phyloP scores from a whole-genome alignment of 2,113 vertebrate genomes.

The Verasper variegatus region DNA sequence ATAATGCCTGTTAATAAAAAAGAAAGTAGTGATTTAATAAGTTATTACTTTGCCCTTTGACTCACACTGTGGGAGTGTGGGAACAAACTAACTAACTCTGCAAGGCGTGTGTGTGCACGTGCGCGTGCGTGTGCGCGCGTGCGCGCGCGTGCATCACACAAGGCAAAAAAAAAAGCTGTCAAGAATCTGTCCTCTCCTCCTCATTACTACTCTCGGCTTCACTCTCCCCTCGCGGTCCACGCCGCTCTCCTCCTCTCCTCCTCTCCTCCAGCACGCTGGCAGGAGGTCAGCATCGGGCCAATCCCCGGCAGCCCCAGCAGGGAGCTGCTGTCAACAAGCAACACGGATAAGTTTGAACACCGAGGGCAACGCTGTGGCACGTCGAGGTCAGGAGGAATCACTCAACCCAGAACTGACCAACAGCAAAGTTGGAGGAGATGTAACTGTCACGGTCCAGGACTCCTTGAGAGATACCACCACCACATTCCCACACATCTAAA shows the following conservation, averaged over 20 bases:
- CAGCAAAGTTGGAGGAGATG: conserved; percentile 56
- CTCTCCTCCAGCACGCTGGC: conserved; percentile 59
- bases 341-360: conserved; percentile 62
- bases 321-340: conserved; percentile 76
- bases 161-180: conserved; percentile 58
- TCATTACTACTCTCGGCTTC: conserved; percentile 55
- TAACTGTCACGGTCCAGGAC: conserved; percentile 49
- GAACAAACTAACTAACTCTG: conserved; percentile 29
- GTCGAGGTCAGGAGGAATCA: conserved; percentile 71
- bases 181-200: conserved; percentile 38
- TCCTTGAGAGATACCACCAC: conserved; percentile 56
- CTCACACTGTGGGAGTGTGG: conserved; percentile 53
- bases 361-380: conserved; percentile 60
- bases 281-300: conserved; percentile 71
- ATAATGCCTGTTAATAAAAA: conserved; percentile 46
- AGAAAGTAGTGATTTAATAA: conserved; percentile 63
- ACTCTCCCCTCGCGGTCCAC: conserved; percentile 41
- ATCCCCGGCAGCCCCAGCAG: conserved; percentile 54
- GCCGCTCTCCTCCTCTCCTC: conserved; percentile 45
- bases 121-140: conserved; percentile 17
- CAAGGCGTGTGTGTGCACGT: conserved; percentile 14
- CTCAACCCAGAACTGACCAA: conserved; percentile 64
- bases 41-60: conserved; percentile 57
- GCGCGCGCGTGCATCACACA: conserved; percentile 16
- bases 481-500: conserved; percentile 18